phyloP scores from a whole-genome alignment of 2,113 vertebrate species.

The Beaufortia kweichowensis region DNA sequence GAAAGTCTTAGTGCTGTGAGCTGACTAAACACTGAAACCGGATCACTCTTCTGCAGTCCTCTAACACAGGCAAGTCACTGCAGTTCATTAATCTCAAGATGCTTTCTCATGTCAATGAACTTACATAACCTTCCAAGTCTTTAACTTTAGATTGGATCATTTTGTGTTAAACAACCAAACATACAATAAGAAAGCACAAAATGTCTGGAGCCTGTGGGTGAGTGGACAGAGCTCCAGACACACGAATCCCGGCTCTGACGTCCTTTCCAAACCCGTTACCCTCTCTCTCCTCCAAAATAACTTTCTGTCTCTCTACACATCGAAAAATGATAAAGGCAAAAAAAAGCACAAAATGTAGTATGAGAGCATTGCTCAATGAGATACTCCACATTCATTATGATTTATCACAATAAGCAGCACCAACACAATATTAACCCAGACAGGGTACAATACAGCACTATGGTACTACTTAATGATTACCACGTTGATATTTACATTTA shows the following conservation, averaged over 20 bases:
- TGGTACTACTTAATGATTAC: background rate
- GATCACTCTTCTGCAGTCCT: conserved; percentile 25
- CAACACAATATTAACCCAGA: background rate
- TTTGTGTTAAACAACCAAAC: background rate
- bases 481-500: no score
- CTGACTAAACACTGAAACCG: conserved; percentile 48
- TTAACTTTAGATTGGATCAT: background rate
- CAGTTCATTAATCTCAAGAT: background rate
- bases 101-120: background rate
- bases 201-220: no score
- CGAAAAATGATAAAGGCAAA: no score
- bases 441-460: background rate
- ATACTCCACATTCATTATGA: background rate
- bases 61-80: conserved; percentile 2
- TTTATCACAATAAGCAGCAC: background rate
- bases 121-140: background rate
- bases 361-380: no score
- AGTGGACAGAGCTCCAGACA: no score
- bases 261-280: no score
- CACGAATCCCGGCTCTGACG: no score
- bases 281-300: no score
- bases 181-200: background rate
- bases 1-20: conserved; percentile 34
- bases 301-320: no score
- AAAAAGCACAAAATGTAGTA: background rate